phyloP scores from a whole-genome alignment of 1,140 invertebrate species.

The Trichogramma pretiosum region DNA sequence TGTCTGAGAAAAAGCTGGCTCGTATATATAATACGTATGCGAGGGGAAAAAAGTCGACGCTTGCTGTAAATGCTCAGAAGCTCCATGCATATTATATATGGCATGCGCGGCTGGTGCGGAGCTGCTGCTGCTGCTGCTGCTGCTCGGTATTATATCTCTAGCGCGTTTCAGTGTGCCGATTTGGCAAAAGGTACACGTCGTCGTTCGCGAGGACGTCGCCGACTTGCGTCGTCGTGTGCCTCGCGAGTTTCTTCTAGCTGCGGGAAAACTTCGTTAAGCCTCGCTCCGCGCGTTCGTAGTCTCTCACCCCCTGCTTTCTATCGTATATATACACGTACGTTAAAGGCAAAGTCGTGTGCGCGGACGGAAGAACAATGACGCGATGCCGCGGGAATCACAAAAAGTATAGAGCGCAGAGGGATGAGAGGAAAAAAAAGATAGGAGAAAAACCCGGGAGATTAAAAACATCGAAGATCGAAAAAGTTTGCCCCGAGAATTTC shows the following conservation, averaged over 20 bases:
- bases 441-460: not conserved
- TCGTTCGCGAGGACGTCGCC: too few relatives aligned
- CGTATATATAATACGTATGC: too few relatives aligned
- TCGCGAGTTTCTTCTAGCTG: slow-evolving; percentile 10
- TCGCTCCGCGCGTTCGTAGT: not conserved
- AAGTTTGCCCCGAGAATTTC: not conserved
- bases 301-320: too few relatives aligned
- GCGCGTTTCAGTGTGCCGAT: too few relatives aligned
- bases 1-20: too few relatives aligned
- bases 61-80: too few relatives aligned
- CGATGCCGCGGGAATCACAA: slow-evolving; percentile 14
- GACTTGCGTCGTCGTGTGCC: not conserved
- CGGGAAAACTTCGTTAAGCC: slow-evolving; percentile 16
- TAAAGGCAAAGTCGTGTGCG: not conserved
- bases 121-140: not conserved
- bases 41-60: too few relatives aligned
- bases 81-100: too few relatives aligned
- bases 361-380: slow-evolving; percentile 15
- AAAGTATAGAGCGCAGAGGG: not conserved
- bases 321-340: too few relatives aligned
- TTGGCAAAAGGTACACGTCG: slow-evolving; percentile 20
- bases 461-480: not conserved
- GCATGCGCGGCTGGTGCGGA: too few relatives aligned
- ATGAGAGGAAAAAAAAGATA: not conserved
- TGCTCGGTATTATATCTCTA: too few relatives aligned